Evolutionary conservation across 1,140 invertebrate genomes (phyloP).

Genomic region (Ceratoteleas bidentatus): DNA sequence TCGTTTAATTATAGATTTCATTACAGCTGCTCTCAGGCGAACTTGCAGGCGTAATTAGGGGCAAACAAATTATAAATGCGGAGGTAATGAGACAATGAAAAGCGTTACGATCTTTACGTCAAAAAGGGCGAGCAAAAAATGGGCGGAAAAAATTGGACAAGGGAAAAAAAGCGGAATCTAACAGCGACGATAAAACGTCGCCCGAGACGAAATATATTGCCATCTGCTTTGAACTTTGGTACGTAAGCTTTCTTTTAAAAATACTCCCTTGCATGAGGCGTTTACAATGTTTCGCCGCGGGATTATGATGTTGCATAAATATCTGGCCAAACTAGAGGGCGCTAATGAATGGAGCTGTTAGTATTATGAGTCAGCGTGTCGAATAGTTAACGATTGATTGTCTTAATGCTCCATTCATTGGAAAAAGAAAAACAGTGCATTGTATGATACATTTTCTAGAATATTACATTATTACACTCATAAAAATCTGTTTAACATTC

Average conservation of each 20-base stretch:
- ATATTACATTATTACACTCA: too few species aligned
- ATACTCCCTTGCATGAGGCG: slow-evolving; percentile 14
- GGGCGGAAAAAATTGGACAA: background rate
- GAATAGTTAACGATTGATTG: background rate
- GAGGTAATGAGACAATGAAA: slow-evolving; percentile 33
- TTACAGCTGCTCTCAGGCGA: background rate
- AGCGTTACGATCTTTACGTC: slow-evolving; percentile 5
- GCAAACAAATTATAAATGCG: slow-evolving; percentile 13
- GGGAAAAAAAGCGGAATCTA: background rate
- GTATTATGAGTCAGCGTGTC: background rate
- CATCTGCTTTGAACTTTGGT: slow-evolving; percentile 41
- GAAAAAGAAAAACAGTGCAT: too few species aligned
- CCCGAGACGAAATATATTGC: slow-evolving; percentile 25
- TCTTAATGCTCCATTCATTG: too few species aligned
- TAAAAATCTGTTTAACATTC: too few species aligned
- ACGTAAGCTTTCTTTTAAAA: slow-evolving; percentile 29
- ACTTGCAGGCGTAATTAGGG: too few species aligned
- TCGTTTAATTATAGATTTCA: slow-evolving; percentile 17
- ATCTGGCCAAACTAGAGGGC: slow-evolving; percentile 5
- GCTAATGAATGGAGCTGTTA: slow-evolving; percentile 3
- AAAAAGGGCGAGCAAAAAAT: slow-evolving; percentile 16
- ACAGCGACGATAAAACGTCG: slow-evolving; percentile 28
- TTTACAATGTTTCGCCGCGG: slow-evolving; percentile 11
- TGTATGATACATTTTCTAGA: too few species aligned
- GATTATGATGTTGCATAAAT: slow-evolving; percentile 30